Base-by-base conservation (phyloP, 2,888 invertebrate genomes). In the Drosophila austrosaltans region DNA sequence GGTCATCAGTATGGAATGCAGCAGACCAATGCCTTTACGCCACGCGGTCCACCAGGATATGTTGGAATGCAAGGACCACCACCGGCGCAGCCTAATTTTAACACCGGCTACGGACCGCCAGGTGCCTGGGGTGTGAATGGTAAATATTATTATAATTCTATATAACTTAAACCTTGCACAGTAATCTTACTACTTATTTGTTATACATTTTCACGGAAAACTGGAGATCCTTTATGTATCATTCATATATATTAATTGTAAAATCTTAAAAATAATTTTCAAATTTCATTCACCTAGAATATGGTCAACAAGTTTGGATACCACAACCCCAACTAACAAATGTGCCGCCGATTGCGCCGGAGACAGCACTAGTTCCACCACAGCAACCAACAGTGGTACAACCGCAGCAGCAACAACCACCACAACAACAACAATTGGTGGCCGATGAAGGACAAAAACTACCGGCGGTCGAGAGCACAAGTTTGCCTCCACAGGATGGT, bases 401-500 rank as follows among this genome's bases (percentile, higher is more conserved):
- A 32, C 53, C 57, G 36, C 63, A 42, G 10, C 68, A 62, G 10
- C 65, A 63, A 53, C 44, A 48, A 12, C 36, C 36, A 1, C 36
- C 36, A 36, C 8, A 1, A 2, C 67, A 76, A 12, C 57, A 60
- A 53, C 44, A 48, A 48, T 22, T 48, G 48, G 25, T 28, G 0
- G 72, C 54, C n/a, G 76, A 77, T 69, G 85, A 82, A 20, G 22
- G 10, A 57, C 78, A 82, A 40, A 62, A 63, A 25, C 48, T 70
- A 44, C 59, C 78, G 42, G 83, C 86, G 72, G 78, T 75, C 28
- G 82, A 82, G n/a, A 48, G 88, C 72, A 81, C 86, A 82, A 88
- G 83, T 87, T 77, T 77, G 86, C 77, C 89, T 59, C 91, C 89
- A 78, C 90, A 91, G 75, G 91, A 92, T 75, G 92, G 92, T 92